A percentile compares a stretch with the other conserved stretches of the same genome.
phyloP scores from a whole-genome alignment of 2,888 invertebrate species.

The Carabus problematicus region DNA sequence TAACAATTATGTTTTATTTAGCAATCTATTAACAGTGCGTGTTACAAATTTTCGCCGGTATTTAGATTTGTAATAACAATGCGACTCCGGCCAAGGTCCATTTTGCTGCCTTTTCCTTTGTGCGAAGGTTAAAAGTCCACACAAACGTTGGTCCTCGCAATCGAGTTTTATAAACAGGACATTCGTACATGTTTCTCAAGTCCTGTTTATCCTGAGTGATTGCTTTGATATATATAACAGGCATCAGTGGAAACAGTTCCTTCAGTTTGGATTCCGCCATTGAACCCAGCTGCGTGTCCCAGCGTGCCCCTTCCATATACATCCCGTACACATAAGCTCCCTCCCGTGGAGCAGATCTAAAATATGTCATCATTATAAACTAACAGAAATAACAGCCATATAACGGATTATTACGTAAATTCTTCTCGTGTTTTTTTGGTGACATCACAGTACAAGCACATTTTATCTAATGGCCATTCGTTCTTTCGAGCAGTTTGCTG shows the following conservation, averaged over 20 bases:
- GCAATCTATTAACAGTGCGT: neutral
- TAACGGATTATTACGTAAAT: slow-evolving; percentile 68
- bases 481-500: slow-evolving; percentile 95
- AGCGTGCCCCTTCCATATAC: slow-evolving; percentile 93
- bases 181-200: slow-evolving; percentile 84
- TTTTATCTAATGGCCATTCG: slow-evolving; percentile 95
- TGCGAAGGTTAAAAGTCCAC: slow-evolving; percentile 94
- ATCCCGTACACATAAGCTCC: slow-evolving; percentile 90
- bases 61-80: slow-evolving; percentile 82
- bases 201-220: slow-evolving; percentile 91
- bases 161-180: slow-evolving; percentile 92
- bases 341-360: slow-evolving; percentile 82
- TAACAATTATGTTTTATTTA: slow-evolving; percentile 8
- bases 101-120: slow-evolving; percentile 85
- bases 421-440: slow-evolving; percentile 88
- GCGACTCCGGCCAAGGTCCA: slow-evolving; percentile 96
- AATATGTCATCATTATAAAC: slow-evolving; percentile 1
- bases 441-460: slow-evolving; percentile 94
- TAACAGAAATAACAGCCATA: neutral
- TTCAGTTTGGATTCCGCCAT: slow-evolving; percentile 86
- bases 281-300: slow-evolving; percentile 81
- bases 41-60: slow-evolving; percentile 19
- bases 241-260: slow-evolving; percentile 89
- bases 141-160: slow-evolving; percentile 90
- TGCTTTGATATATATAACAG: slow-evolving; percentile 87